Percentiles rank a stretch among this genome's conserved stretches.
These are phyloP conservation scores for Clitarchus hookeri DNA, from an alignment of 2,888 invertebrate genomes.

Conservation along the genomic window DNA sequence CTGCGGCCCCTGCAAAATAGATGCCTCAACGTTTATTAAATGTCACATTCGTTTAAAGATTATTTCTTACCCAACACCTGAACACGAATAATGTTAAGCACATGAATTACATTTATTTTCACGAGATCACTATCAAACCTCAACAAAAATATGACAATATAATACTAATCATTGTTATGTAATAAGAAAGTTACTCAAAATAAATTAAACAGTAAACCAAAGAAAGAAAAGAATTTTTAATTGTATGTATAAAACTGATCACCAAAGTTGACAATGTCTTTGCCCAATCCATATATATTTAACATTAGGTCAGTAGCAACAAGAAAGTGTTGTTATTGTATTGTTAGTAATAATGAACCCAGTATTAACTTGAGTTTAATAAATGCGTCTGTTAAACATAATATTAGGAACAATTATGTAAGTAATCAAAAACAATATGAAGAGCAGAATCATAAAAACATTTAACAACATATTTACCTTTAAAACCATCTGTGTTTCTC, in stretches of 20 bases:
- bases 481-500: neutral
- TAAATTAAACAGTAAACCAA: neutral
- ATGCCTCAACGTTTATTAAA: too few relatives aligned
- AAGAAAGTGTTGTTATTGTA: neutral
- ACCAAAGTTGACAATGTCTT: neutral
- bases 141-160: neutral
- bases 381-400: neutral
- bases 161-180: neutral
- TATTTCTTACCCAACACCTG: too few relatives aligned
- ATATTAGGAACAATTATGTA: too few relatives aligned
- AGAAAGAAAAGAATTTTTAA: neutral
- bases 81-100: too few relatives aligned
- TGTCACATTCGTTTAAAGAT: too few relatives aligned
- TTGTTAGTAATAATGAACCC: neutral
- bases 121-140: neutral
- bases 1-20: too few relatives aligned
- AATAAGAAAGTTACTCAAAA: neutral
- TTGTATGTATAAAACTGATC: neutral
- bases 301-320: too few relatives aligned
- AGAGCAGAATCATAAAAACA: neutral
- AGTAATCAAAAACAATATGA: neutral
- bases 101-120: too few relatives aligned
- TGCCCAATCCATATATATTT: neutral
- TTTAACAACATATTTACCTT: neutral
- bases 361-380: neutral